Evolutionary conservation across 1,140 invertebrate species (phyloP).

Genomic region (Alviniconcha marisindica): DNA sequence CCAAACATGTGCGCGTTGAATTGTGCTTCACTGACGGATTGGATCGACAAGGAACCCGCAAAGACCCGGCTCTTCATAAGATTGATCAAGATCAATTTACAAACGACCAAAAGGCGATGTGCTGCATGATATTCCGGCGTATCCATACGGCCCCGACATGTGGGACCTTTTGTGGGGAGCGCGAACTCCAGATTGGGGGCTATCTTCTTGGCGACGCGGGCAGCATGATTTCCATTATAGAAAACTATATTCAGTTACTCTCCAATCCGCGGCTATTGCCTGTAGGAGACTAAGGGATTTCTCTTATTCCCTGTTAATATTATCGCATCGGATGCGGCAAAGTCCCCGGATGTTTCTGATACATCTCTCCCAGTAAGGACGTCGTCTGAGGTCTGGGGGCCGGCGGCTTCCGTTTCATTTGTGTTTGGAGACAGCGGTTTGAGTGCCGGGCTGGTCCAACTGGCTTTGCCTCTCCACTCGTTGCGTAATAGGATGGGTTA

Average conservation of each 20-base stretch:
- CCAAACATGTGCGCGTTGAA: no score
- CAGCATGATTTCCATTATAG: slow-evolving; percentile 42
- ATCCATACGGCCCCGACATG: background rate
- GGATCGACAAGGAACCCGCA: no score
- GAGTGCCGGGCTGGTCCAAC: no score
- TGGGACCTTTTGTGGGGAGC: background rate
- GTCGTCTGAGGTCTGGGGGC: background rate
- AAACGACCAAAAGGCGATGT: no score
- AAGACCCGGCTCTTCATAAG: no score
- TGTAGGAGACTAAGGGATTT: slow-evolving; percentile 32
- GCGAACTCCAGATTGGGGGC: background rate
- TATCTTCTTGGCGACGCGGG: slow-evolving; percentile 25
- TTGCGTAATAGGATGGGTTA: no score
- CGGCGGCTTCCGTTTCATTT: background rate
- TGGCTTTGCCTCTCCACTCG: no score
- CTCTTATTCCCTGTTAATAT: slow-evolving; percentile 40
- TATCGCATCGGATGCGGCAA: slow-evolving; percentile 24
- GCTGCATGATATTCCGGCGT: no score
- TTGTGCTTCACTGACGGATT: no score
- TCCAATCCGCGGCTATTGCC: background rate
- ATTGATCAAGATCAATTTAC: no score
- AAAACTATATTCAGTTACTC: slow-evolving; percentile 43
- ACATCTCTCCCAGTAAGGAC: slow-evolving; percentile 2
- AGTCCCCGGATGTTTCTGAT: slow-evolving; percentile 35
- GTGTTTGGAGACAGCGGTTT: background rate